Percentiles rank a stretch among this genome's conserved stretches.
These are phyloP conservation scores for Harpegnathos saltator DNA, from an alignment of 1,140 invertebrate genomes.

Conservation along the genomic window DNA sequence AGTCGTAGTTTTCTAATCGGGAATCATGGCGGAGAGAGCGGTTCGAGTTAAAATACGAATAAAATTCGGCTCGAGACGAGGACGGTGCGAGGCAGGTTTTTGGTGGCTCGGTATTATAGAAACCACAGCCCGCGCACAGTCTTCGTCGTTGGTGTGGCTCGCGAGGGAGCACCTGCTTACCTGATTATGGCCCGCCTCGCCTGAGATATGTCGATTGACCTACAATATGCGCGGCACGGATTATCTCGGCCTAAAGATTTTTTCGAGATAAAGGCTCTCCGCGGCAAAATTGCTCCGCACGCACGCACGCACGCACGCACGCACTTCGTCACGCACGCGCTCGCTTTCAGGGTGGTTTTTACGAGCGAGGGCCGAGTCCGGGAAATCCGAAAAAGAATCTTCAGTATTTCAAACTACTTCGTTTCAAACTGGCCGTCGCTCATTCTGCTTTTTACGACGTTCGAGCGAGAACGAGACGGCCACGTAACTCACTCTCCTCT, in stretches of 20 bases:
- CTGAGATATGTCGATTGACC: neutral
- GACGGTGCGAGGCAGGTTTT: neutral
- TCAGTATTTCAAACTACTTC: constrained; percentile 1
- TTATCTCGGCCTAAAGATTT: constrained; percentile 7
- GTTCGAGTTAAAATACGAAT: neutral
- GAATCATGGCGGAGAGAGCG: neutral
- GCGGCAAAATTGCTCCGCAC: neutral
- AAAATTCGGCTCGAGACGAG: neutral
- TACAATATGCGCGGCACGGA: constrained; percentile 3
- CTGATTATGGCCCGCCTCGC: constrained; percentile 23
- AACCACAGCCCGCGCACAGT: neutral
- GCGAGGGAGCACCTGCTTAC: constrained; percentile 31
- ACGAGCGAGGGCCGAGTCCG: neutral
- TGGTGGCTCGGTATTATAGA: neutral
- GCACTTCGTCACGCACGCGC: neutral
- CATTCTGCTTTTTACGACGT: neutral
- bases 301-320: neutral
- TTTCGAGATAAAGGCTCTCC: constrained; percentile 18
- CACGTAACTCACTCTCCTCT: constrained; percentile 8
- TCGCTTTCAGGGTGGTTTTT: constrained; percentile 1
- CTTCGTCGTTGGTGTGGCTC: constrained; percentile 14
- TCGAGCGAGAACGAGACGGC: neutral
- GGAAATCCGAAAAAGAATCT: constrained; percentile 6
- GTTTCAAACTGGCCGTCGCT: neutral
- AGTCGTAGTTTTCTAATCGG: neutral